Evolutionary conservation across 1,140 invertebrate genomes (phyloP).

Genomic region (Drosophila pseudoobscura): DNA sequence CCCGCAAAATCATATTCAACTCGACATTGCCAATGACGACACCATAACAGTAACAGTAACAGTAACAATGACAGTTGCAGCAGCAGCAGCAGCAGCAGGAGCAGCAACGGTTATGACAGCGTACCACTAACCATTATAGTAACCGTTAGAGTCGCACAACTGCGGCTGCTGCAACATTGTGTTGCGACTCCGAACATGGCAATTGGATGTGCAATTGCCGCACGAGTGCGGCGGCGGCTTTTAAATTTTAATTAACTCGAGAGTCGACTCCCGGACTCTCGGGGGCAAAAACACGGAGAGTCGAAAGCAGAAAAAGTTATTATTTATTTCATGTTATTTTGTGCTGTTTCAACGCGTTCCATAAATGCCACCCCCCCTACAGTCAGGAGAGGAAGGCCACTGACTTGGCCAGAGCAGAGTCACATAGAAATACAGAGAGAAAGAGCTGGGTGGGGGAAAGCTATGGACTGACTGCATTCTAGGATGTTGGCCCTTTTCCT

Average conservation of each 20-base stretch:
- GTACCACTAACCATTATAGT: constrained; percentile 33
- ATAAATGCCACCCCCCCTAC: constrained; percentile 45
- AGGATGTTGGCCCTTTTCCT: constrained; percentile 50
- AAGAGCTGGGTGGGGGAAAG: neutral
- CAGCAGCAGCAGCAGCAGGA: constrained; percentile 18
- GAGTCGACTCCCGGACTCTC: constrained; percentile 3
- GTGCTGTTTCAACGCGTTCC: constrained; percentile 73
- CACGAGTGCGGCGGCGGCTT: constrained; percentile 67
- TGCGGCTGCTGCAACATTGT: constrained; percentile 46
- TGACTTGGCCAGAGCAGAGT: constrained; percentile 47
- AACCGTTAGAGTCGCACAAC: constrained; percentile 51
- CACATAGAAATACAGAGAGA: neutral
- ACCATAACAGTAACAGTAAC: constrained; percentile 46
- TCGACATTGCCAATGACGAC: constrained; percentile 32
- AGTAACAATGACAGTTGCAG: constrained; percentile 43
- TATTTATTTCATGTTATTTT: constrained; percentile 81
- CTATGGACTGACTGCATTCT: constrained; percentile 47
- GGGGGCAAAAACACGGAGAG: constrained; percentile 27
- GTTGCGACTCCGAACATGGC: constrained; percentile 34
- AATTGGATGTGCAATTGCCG: constrained; percentile 74
- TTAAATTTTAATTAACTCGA: constrained; percentile 80
- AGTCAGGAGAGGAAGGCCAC: constrained; percentile 30
- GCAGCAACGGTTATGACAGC: constrained; percentile 6
- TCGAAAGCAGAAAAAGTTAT: constrained; percentile 71
- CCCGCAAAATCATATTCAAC: constrained; percentile 2